Conservation (phyloP, 2,797 vertebrate species). For the Pseudochirops corinnae region DNA sequence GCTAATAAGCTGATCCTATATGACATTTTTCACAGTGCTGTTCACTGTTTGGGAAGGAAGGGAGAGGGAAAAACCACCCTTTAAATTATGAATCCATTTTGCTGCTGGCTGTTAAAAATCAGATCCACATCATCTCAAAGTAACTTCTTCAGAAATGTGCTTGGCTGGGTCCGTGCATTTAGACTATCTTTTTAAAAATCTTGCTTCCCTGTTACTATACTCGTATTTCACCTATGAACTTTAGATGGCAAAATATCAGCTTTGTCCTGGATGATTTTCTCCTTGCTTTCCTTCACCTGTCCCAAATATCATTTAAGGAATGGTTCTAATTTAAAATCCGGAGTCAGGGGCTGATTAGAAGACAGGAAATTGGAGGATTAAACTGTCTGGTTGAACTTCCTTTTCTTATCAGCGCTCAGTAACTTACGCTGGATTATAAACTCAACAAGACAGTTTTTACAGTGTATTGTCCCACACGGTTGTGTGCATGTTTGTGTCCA, state of each 20-base stretch:
- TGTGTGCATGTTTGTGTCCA: conserved; percentile 53
- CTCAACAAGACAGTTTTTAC: conserved; percentile 82
- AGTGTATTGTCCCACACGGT: conserved; percentile 80
- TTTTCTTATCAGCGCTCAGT: conserved; percentile 88
- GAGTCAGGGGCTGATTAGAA: conserved; percentile 97
- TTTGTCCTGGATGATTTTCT: conserved; percentile 81
- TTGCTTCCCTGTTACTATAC: conserved; percentile 71
- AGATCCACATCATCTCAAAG: conserved; percentile 71
- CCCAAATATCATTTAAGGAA: conserved; percentile 87
- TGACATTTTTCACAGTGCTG: conserved; percentile 45
- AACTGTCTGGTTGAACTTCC: conserved; percentile 99
- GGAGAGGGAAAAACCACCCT: conserved; percentile 22
- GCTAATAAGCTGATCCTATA: conserved; percentile 36
- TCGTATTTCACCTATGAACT: conserved; percentile 79
- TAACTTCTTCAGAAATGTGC: conserved; percentile 67
- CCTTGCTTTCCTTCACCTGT: conserved; percentile 87
- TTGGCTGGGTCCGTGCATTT: conserved; percentile 68
- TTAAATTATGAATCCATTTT: conserved; percentile 52
- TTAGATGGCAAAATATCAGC: conserved; percentile 78
- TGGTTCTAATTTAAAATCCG: conserved; percentile 96
- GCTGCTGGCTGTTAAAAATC: conserved; percentile 67
- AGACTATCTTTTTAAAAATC: conserved; percentile 65
- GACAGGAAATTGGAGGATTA: conserved; percentile 99
- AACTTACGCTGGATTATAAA: conserved; percentile 87
- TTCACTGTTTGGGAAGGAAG: conserved; percentile 54